phyloP scores from a whole-genome alignment of 2,113 vertebrate species.

The Lasiurus borealis region DNA sequence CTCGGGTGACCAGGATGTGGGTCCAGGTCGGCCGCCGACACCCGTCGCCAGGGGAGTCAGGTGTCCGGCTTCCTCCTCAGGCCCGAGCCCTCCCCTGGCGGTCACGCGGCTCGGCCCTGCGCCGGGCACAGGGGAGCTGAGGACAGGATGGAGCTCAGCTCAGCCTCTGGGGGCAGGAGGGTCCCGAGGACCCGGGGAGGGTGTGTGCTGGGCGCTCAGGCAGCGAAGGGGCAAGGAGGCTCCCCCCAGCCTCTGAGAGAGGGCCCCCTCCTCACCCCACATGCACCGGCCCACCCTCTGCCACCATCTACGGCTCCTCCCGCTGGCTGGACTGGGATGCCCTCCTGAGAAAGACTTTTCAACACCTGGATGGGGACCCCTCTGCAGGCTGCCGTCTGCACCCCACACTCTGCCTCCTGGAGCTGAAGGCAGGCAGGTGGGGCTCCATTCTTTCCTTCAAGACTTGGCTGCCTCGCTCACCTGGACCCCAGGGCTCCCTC shows the following conservation, averaged over 20 bases:
- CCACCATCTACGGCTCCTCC: neutral
- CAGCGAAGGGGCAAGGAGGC: too few relatives aligned
- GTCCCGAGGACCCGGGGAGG: neutral
- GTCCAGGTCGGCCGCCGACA: neutral
- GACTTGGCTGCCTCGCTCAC: fast-evolving
- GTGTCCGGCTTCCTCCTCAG: neutral
- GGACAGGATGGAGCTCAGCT: neutral
- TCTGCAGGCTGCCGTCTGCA: neutral
- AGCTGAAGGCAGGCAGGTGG: neutral
- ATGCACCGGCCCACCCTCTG: too few relatives aligned
- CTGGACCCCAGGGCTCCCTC: neutral
- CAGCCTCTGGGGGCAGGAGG: neutral
- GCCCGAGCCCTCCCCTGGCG: too few relatives aligned
- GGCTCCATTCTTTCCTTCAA: neutral
- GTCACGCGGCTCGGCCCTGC: neutral
- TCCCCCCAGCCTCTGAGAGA: neutral
- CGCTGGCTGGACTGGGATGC: too few relatives aligned
- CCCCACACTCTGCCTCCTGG: neutral
- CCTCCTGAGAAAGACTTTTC: neutral
- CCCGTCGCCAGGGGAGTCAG: neutral
- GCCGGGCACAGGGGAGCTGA: too few relatives aligned
- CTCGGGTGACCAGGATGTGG: neutral
- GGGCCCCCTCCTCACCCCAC: too few relatives aligned
- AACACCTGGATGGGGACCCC: too few relatives aligned
- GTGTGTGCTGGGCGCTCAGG: neutral